A percentile compares a stretch with the other conserved stretches of the same genome.
phyloP scores from a whole-genome alignment of 2,888 invertebrate genomes.

The Nasonia oneida region DNA sequence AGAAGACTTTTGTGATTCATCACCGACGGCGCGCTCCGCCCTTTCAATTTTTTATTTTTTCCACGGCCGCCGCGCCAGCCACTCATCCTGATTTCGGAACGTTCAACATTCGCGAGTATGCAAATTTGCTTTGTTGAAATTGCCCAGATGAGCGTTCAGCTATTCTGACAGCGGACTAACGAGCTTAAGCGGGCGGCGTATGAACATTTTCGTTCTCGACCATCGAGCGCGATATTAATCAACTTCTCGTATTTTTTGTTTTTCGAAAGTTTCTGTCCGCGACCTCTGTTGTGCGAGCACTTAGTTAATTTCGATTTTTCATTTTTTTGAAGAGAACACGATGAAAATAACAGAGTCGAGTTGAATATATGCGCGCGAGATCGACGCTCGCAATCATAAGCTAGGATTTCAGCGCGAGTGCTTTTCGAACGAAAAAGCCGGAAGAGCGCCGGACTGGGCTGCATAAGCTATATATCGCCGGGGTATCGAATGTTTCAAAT shows the following conservation, averaged over 20 bases:
- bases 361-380: neutral
- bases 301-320: neutral
- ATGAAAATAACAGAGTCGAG: neutral
- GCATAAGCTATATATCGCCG: neutral
- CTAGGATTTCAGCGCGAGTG: constrained; percentile 4
- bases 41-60: neutral
- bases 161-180: neutral
- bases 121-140: constrained; percentile 31
- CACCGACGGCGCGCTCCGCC: neutral
- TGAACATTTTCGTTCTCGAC: neutral
- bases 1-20: constrained; percentile 35
- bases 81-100: constrained; percentile 23
- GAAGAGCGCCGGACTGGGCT: neutral
- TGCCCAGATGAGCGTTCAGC: constrained; percentile 1
- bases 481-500: constrained; percentile 27
- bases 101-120: constrained; percentile 20
- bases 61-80: neutral
- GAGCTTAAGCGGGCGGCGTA: neutral
- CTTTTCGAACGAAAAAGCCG: neutral
- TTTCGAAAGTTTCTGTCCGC: neutral
- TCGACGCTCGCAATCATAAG: constrained; percentile 4
- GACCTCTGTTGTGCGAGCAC: neutral
- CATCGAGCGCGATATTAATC: neutral
- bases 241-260: neutral
- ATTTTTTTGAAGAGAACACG: neutral